Percentiles rank a stretch among this genome's conserved stretches.
Evolutionary conservation across 1,140 invertebrate species (phyloP).

Genomic region (Rhysida immarginata): DNA sequence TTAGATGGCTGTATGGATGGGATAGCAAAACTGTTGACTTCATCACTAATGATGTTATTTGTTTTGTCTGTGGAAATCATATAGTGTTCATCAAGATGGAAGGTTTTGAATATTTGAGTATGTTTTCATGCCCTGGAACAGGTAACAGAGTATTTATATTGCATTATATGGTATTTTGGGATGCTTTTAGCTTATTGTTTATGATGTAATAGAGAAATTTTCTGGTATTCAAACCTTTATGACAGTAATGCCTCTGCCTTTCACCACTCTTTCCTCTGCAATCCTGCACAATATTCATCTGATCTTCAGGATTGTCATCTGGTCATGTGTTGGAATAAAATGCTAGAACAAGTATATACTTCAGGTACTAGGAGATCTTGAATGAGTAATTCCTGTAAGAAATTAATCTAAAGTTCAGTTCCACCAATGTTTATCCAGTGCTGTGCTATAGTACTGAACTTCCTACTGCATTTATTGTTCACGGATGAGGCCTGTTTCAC

Average conservation of each 20-base stretch:
- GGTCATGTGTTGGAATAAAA: background rate
- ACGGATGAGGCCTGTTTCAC: too few species aligned
- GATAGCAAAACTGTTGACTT: background rate
- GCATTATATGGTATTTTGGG: too few species aligned
- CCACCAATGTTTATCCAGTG: too few species aligned
- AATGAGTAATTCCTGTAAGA: too few species aligned
- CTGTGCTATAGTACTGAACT: too few species aligned
- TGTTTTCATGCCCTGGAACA: background rate
- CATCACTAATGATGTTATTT: background rate
- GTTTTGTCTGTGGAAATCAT: background rate
- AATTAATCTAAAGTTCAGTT: too few species aligned
- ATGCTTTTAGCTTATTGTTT: too few species aligned
- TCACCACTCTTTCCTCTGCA: background rate
- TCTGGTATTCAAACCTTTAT: background rate
- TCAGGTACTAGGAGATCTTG: too few species aligned
- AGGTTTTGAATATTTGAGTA: background rate
- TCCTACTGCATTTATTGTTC: too few species aligned
- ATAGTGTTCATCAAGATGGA: background rate
- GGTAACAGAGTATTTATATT: too few species aligned
- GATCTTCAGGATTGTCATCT: background rate
- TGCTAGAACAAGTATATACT: too few species aligned
- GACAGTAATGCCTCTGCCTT: background rate
- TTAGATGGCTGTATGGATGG: background rate
- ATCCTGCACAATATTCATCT: background rate
- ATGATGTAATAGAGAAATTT: background rate